These are phyloP conservation scores for Tachina grossa DNA, from an alignment of 2,888 invertebrate species.

Conservation along the genomic window DNA sequence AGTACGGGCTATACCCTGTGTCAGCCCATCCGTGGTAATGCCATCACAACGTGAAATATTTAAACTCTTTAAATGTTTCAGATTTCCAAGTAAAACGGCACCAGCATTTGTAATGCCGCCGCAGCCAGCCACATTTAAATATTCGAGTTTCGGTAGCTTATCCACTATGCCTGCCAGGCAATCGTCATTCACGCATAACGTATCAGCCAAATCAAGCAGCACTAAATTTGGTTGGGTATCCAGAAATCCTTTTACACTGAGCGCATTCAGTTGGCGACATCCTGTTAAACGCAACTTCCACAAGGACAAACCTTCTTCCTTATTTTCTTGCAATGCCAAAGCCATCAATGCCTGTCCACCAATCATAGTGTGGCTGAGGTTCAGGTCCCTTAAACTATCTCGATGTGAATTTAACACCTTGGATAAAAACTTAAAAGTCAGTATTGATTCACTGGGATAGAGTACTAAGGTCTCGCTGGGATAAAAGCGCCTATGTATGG, in stretches of 20 bases:
- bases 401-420: conserved; percentile 85
- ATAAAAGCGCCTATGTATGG: conserved; percentile 87
- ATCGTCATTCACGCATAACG: conserved; percentile 87
- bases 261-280: conserved; percentile 78
- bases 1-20: conserved; percentile 85
- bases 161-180: conserved; percentile 85
- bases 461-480: conserved; percentile 81
- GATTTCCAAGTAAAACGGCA: conserved; percentile 84
- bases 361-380: conserved; percentile 88
- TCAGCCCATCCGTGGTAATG: conserved; percentile 86
- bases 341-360: conserved; percentile 85
- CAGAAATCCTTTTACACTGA: conserved; percentile 76
- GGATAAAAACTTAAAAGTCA: conserved; percentile 88
- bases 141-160: conserved; percentile 85
- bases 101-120: conserved; percentile 86
- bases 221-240: conserved; percentile 84
- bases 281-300: conserved; percentile 76
- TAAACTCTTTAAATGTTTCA: conserved; percentile 85
- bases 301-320: conserved; percentile 82
- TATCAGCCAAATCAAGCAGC: conserved; percentile 86
- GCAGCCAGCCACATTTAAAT: conserved; percentile 86
- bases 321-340: conserved; percentile 84
- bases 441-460: conserved; percentile 87
- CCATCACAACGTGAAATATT: conserved; percentile 88
- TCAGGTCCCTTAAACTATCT: conserved; percentile 84